Evolutionary conservation across 2,113 vertebrate species (phyloP).

Genomic region (Nothocercus julius): DNA sequence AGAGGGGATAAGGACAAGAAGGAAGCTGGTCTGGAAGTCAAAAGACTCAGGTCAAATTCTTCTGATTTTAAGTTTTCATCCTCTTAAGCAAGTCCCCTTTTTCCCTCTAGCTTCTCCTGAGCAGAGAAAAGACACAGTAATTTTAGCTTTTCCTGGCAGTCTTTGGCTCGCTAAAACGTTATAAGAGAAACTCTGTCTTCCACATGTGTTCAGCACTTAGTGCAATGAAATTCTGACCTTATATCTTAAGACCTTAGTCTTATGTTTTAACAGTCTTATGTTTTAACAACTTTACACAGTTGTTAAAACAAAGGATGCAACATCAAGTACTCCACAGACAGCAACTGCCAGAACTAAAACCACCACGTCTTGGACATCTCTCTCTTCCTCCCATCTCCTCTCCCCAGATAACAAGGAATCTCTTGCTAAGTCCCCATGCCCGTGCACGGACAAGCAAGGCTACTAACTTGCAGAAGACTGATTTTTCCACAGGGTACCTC

Average conservation of each 20-base stretch:
- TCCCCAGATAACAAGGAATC: neutral
- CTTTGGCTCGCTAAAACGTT: neutral
- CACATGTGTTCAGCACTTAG: neutral
- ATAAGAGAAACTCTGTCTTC: neutral
- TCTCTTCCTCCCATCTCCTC: neutral
- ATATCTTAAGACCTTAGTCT: neutral
- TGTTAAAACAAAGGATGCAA: neutral
- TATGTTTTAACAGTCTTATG: too few species aligned
- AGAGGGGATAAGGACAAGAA: neutral
- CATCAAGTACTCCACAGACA: neutral
- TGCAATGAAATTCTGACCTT: neutral
- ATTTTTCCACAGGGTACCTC: constrained; percentile 10
- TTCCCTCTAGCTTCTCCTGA: neutral
- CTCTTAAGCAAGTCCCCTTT: neutral
- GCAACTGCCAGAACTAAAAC: neutral
- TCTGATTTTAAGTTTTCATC: neutral
- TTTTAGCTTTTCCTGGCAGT: neutral
- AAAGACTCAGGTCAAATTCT: neutral
- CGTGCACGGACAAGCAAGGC: neutral
- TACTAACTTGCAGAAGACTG: neutral
- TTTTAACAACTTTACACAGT: neutral
- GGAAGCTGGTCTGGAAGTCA: neutral
- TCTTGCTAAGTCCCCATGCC: neutral
- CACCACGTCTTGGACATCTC: neutral
- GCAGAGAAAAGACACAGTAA: neutral